Conservation (phyloP, 2,113 vertebrate species). For the Nothobranchius furzeri region DNA sequence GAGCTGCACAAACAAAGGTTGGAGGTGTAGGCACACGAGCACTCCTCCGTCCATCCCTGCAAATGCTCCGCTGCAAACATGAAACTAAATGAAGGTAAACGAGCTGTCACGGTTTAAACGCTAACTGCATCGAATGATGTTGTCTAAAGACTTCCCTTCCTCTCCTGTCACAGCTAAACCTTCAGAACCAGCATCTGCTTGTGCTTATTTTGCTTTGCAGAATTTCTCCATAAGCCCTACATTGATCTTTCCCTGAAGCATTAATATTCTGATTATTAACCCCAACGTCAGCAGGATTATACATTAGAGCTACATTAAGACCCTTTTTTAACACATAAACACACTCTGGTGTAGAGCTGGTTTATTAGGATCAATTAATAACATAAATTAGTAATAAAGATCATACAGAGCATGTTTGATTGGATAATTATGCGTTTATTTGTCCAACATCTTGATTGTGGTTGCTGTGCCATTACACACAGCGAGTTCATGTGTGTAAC, state of each 20-base stretch:
- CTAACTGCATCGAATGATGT: constrained; percentile 12
- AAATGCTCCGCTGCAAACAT: too few species aligned
- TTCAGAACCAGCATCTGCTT: background rate
- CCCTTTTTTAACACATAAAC: background rate
- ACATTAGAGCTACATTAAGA: too few species aligned
- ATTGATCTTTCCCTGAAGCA: background rate
- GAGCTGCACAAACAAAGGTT: constrained; percentile 16
- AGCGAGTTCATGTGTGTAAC: background rate
- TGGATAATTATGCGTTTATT: background rate
- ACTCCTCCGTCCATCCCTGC: background rate
- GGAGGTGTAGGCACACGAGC: background rate
- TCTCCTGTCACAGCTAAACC: background rate
- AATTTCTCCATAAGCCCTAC: background rate
- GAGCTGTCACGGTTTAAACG: constrained; percentile 8
- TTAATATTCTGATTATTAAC: background rate
- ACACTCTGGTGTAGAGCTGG: background rate
- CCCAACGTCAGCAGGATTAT: background rate
- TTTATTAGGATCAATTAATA: background rate
- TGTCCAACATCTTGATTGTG: background rate
- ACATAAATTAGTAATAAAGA: background rate
- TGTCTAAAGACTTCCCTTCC: constrained; percentile 7
- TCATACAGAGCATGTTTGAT: background rate
- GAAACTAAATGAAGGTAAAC: too few species aligned
- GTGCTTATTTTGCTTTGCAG: background rate
- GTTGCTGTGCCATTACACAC: background rate